phyloP scores from a whole-genome alignment of 1,140 invertebrate genomes.

The Drosophila virilis region DNA sequence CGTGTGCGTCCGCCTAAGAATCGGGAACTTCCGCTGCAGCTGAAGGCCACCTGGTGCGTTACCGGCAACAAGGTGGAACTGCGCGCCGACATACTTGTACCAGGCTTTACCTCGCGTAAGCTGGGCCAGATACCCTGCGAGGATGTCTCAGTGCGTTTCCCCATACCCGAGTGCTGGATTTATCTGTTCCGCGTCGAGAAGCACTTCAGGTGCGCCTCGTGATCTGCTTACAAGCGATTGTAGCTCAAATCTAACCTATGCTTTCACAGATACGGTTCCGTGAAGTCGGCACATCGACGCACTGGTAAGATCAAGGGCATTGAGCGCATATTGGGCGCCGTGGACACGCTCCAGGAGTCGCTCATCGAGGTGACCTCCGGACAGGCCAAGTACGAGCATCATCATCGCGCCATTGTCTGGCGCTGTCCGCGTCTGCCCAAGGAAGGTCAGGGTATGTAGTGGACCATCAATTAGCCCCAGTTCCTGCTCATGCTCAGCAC shows the following conservation, averaged over 20 bases:
- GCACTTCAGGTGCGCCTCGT: slow-evolving; percentile 91
- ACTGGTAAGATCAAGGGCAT: slow-evolving; percentile 97
- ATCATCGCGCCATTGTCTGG: slow-evolving; percentile 99
- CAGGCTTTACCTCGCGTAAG: slow-evolving; percentile 97
- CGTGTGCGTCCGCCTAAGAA: slow-evolving; percentile 97
- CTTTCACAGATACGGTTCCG: slow-evolving; percentile 91
- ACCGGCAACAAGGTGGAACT: slow-evolving; percentile 96
- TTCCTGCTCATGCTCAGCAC: slow-evolving; percentile 25
- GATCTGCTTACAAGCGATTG: too few relatives aligned
- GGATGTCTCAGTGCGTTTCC: slow-evolving; percentile 98
- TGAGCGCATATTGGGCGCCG: slow-evolving; percentile 95
- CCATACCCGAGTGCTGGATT: slow-evolving; percentile 99
- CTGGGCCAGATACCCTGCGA: slow-evolving; percentile 98
- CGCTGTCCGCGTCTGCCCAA: slow-evolving; percentile 97
- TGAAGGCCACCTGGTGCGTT: slow-evolving; percentile 94
- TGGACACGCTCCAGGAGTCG: slow-evolving; percentile 95
- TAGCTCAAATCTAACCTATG: background rate
- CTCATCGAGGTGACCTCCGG: slow-evolving; percentile 99
- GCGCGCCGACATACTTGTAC: slow-evolving; percentile 96
- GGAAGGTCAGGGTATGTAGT: slow-evolving; percentile 95
- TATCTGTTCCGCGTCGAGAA: slow-evolving; percentile 99
- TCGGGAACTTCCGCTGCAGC: slow-evolving; percentile 97
- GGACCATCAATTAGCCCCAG: background rate
- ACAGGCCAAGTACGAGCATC: slow-evolving; percentile 99
- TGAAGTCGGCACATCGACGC: slow-evolving; percentile 96